Percentiles rank a stretch among this genome's conserved stretches.
Evolutionary conservation across 2,888 invertebrate genomes (phyloP).

Genomic region (Lottia scabra): DNA sequence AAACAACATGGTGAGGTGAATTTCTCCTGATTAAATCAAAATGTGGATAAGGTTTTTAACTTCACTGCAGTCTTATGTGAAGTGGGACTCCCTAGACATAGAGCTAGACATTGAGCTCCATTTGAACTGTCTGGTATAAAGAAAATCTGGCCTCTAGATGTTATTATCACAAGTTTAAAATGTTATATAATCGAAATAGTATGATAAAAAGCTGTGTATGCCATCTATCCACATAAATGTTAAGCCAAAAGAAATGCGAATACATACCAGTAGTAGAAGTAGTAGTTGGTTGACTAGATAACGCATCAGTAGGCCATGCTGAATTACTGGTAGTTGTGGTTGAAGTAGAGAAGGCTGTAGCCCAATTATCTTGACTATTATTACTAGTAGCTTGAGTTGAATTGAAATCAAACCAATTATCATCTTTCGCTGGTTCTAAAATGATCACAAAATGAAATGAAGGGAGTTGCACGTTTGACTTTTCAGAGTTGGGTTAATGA

Average conservation of each 20-base stretch:
- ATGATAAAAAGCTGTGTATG: no score
- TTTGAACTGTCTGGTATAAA: neutral
- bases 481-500: no score
- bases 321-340: slow-evolving; percentile 15
- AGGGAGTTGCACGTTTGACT: no score
- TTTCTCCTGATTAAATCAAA: no score
- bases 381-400: slow-evolving; percentile 18
- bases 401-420: slow-evolving; percentile 38
- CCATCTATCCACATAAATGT: no score
- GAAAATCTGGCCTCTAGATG: neutral
- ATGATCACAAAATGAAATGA: no score
- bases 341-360: slow-evolving; percentile 29
- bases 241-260: neutral
- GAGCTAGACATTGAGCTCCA: neutral
- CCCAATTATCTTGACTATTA: slow-evolving; percentile 27
- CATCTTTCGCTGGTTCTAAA: slow-evolving; percentile 22
- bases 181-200: no score
- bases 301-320: slow-evolving; percentile 42
- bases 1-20: no score
- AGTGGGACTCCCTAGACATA: no score
- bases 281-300: slow-evolving; percentile 37
- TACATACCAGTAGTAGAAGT: neutral
- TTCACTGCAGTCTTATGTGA: no score
- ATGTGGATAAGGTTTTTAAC: no score
- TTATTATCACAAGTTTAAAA: no score